A percentile compares a stretch with the other conserved stretches of the same genome.
These are phyloP conservation scores for Dendropsophus ebraccatus DNA, from an alignment of 2,113 vertebrate species.

Conservation along the genomic window DNA sequence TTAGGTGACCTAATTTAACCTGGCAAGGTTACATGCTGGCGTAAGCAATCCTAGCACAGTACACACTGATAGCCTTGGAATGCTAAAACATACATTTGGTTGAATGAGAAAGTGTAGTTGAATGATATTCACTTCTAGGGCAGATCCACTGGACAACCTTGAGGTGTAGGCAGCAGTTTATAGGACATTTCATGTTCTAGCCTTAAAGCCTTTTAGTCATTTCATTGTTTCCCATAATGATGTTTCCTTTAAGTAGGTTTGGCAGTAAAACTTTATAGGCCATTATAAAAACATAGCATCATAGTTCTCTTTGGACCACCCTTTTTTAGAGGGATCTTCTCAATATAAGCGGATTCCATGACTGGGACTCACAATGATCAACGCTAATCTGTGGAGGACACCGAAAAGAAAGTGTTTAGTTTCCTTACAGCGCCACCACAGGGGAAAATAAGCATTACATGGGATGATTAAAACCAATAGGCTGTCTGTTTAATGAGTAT, in stretches of 20 bases:
- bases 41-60: neutral
- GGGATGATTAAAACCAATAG: too few species aligned
- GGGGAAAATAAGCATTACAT: too few species aligned
- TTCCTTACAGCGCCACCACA: too few species aligned
- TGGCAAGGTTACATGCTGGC: neutral
- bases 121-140: neutral
- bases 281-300: neutral
- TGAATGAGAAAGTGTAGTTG: neutral
- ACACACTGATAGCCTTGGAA: constrained; percentile 19
- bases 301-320: too few species aligned
- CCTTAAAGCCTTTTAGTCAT: neutral
- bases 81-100: neutral
- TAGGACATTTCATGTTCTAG: neutral
- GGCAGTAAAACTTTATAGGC: neutral
- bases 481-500: too few species aligned
- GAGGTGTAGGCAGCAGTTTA: neutral
- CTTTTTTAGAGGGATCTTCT: too few species aligned
- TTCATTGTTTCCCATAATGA: neutral
- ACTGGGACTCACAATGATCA: too few species aligned
- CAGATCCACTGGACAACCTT: neutral
- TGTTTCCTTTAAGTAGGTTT: neutral
- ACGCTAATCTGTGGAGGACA: too few species aligned
- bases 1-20: neutral
- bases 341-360: too few species aligned
- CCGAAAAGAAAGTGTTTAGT: too few species aligned